These are phyloP conservation scores for Spongia lamella DNA, from an alignment of 37 sponge, comb jelly and placozoan species.

Conservation along the genomic window DNA sequence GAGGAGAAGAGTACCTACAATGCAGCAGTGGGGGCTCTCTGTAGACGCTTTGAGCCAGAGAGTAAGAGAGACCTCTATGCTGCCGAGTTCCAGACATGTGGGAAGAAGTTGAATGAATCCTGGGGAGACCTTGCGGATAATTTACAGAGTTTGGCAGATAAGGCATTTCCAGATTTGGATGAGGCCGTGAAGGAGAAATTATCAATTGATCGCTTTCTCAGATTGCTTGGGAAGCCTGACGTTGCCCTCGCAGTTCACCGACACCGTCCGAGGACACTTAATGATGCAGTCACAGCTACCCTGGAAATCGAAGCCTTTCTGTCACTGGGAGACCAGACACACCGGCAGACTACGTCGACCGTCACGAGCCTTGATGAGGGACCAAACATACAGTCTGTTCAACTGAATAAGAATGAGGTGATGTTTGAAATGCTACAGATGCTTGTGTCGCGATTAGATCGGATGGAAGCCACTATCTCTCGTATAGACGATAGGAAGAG, in stretches of 20 bases:
- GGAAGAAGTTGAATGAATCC: not conserved
- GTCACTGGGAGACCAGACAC: not conserved
- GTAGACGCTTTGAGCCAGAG: slow-evolving; percentile 4
- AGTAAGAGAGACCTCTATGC: slow-evolving; percentile 2
- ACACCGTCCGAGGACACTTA: no score
- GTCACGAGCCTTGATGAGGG: not conserved
- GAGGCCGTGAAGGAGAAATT: not conserved
- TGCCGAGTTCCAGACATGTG: slow-evolving; percentile 6
- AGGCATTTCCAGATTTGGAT: slow-evolving; percentile 8
- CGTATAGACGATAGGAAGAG: not conserved
- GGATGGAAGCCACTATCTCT: not conserved
- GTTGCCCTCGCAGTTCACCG: no score
- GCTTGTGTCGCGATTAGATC: not conserved
- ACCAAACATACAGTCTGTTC: not conserved
- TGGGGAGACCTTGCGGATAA: slow-evolving; percentile 4
- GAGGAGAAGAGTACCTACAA: not conserved
- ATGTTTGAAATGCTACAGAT: not conserved
- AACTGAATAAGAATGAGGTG: not conserved
- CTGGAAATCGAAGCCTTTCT: no score
- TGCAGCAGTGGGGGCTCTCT: not conserved
- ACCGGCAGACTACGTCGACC: not conserved
- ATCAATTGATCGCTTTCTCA: no score
- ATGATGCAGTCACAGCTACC: no score
- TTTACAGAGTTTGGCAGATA: not conserved
- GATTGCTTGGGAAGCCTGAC: no score